phyloP scores from a whole-genome alignment of 2,797 vertebrate genomes.

The Tokudaia tokunoshimensis region DNA sequence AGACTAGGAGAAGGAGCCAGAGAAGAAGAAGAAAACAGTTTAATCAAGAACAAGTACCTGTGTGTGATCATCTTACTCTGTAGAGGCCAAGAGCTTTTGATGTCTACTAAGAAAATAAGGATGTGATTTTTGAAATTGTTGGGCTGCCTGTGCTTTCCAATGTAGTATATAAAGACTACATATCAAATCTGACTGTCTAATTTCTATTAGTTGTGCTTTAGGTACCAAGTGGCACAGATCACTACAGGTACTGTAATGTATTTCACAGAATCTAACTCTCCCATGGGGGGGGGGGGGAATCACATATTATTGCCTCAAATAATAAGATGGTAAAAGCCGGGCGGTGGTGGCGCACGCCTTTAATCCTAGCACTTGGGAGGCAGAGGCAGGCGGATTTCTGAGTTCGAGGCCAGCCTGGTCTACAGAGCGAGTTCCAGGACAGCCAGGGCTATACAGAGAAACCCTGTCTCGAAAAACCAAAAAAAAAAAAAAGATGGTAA shows the following conservation, averaged over 20 bases:
- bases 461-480: no score
- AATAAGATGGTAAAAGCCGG: background rate
- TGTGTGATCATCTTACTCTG: no score
- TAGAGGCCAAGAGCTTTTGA: background rate
- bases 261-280: background rate
- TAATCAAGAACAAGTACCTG: background rate
- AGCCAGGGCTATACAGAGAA: no score
- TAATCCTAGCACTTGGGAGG: no score
- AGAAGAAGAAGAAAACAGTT: background rate
- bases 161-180: background rate
- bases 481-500: no score
- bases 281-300: background rate
- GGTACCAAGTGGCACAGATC: background rate
- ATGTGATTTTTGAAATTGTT: no score
- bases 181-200: background rate
- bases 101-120: background rate
- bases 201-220: background rate
- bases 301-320: background rate
- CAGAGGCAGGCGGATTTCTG: no score
- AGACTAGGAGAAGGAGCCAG: fast-evolving
- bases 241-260: background rate
- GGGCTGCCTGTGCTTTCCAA: background rate
- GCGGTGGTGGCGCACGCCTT: no score
- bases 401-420: no score
- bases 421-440: no score